These are phyloP conservation scores for Drosophila tanythrix DNA, from an alignment of 2,888 invertebrate genomes.

Conservation along the genomic window DNA sequence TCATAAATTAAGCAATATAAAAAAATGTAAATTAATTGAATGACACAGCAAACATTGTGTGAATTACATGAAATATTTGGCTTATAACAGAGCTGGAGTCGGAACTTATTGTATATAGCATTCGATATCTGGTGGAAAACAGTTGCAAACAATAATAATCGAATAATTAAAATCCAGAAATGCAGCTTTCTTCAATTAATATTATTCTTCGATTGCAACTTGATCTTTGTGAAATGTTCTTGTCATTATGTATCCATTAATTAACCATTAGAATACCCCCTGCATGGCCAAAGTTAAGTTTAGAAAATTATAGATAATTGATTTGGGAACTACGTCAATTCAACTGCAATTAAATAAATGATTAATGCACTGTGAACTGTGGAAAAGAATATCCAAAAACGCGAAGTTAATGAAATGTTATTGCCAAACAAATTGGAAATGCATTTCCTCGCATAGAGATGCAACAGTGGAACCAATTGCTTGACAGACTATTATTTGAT, in stretches of 20 bases:
- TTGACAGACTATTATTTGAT: background rate
- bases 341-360: conserved; percentile 6
- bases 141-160: background rate
- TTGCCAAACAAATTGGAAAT: conserved; percentile 17
- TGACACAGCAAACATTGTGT: background rate
- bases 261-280: background rate
- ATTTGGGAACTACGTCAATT: background rate
- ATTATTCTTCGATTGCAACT: background rate
- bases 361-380: conserved; percentile 3
- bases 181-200: background rate
- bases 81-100: background rate
- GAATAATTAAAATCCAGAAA: background rate
- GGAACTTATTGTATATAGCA: background rate
- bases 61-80: background rate
- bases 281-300: background rate
- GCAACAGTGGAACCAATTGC: background rate
- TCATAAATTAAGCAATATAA: background rate
- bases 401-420: conserved; percentile 3
- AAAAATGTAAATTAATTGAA: background rate
- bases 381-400: background rate
- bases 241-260: conserved; percentile 2
- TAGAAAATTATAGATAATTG: conserved; percentile 8
- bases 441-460: conserved; percentile 6
- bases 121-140: background rate
- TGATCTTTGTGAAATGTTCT: background rate